These are phyloP conservation scores for Apamea anceps DNA, from an alignment of 2,888 invertebrate genomes.

Conservation along the genomic window DNA sequence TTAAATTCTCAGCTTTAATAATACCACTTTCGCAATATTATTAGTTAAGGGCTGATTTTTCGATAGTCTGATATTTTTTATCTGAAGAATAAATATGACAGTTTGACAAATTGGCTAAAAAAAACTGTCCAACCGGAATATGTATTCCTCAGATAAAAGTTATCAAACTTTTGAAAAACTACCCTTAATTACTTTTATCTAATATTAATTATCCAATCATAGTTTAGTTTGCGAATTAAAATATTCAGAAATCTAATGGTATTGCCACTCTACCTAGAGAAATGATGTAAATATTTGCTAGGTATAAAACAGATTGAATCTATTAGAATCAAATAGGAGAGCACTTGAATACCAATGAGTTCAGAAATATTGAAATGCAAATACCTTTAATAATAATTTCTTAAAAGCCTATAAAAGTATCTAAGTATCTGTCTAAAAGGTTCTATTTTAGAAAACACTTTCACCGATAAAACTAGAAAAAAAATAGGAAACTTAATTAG, in stretches of 20 bases:
- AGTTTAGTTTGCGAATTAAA: not conserved
- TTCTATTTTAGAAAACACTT: conserved; percentile 5
- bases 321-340: conserved; percentile 1
- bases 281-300: conserved; percentile 3
- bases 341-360: conserved; percentile 9
- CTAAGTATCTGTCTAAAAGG: conserved; percentile 9
- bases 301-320: not conserved
- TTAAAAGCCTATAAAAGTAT: conserved; percentile 2
- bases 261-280: not conserved
- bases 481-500: not conserved
- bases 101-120: no score
- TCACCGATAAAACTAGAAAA: conserved; percentile 18
- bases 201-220: no score
- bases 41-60: not conserved
- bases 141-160: no score
- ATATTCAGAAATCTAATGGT: not conserved
- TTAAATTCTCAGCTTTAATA: not conserved
- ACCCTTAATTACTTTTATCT: no score
- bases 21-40: not conserved
- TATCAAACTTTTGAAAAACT: no score
- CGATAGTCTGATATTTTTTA: no score
- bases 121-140: no score
- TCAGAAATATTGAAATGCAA: conserved; percentile 16
- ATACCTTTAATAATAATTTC: conserved; percentile 4
- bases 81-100: no score